Base-by-base conservation (phyloP, 2,113 vertebrate genomes). In the Pachycephala philippinensis region DNA sequence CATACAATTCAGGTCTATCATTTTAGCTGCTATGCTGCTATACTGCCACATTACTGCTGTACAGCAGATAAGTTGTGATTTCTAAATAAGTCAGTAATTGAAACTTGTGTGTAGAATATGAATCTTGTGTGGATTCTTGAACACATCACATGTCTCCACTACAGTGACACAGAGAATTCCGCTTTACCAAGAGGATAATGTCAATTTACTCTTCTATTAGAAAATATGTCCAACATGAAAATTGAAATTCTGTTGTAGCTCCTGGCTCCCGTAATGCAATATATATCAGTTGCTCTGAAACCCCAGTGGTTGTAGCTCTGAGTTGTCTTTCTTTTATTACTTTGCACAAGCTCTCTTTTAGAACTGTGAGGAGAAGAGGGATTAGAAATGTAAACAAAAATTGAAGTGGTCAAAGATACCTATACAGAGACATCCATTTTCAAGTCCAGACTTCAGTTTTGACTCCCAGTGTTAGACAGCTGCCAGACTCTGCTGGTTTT, bases 291-390 rank as follows among this genome's bases (percentile, higher is more conserved):
- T 92, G 63, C 68, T 93, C 40, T 69, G 50, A 93, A 92, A 69
- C 20, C 11, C 53, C 68, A 70, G 85, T 69, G 39, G 71, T 74
- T 63, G 40, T 86, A 94, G 47, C 63, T 94, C 65, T 89, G 47
- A 94, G 42, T 91, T 96, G 87, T 96, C 75, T 77, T 80, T 45
- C 66, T 77, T 91, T 93, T 96, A 94, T 96, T 96, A 83, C 82
- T 91, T 96, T 74, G 71, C 44, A 91, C 35, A 1, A 88, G 17
- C 35, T 94, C 17, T 83, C 19, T 82, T 89, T 88, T 77, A 79
- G 54, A 93, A 77, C 31, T 72, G 4, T 23, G 24, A 76, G 30
- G 14, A 44, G 30, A 83, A 49, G 31, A 90, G 7, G 44, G 35
- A 3, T 87, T 91, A 91, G 75, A 93, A 94, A 85, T 65, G 31